Evolutionary conservation across 2,888 invertebrate species (phyloP).

Genomic region (Nudaria mundana): DNA sequence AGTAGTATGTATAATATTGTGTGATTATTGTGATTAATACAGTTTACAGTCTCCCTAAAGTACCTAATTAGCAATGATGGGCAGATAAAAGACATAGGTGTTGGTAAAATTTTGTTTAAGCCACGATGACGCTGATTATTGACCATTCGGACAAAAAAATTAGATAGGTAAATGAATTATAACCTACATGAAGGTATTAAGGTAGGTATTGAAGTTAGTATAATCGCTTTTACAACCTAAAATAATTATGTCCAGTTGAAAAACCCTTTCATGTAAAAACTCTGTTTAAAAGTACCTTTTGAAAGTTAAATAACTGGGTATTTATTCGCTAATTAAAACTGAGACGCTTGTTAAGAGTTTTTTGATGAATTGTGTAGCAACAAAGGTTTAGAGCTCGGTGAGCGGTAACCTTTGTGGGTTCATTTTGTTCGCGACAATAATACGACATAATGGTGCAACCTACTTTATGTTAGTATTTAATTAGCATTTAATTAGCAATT

Average conservation of each 20-base stretch:
- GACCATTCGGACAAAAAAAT: too few species aligned
- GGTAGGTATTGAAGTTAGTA: too few species aligned
- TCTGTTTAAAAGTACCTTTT: constrained; percentile 21
- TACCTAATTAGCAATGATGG: too few species aligned
- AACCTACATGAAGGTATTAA: too few species aligned
- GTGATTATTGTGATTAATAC: too few species aligned
- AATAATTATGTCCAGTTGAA: constrained; percentile 1
- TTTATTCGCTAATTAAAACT: constrained; percentile 38
- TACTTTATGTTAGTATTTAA: constrained; percentile 2
- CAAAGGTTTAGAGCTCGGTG: constrained; percentile 26
- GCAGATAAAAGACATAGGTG: too few species aligned
- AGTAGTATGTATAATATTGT: too few species aligned
- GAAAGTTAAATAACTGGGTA: constrained; percentile 32
- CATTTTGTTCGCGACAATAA: constrained; percentile 7
- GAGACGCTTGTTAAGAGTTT: constrained; percentile 32
- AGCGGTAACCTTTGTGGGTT: constrained; percentile 29
- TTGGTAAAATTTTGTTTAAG: too few species aligned
- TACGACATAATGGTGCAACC: constrained; percentile 3
- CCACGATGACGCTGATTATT: too few species aligned
- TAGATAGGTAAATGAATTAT: too few species aligned
- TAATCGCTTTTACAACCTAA: too few species aligned
- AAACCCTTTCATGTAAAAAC: constrained; percentile 10
- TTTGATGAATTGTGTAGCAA: constrained; percentile 26
- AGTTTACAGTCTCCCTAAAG: too few species aligned
- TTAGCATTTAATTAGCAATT: constrained; percentile 2